Percentiles rank a stretch among this genome's conserved stretches.
These are phyloP conservation scores for Cantharis nigra DNA, from an alignment of 2,888 invertebrate species.

Conservation along the genomic window DNA sequence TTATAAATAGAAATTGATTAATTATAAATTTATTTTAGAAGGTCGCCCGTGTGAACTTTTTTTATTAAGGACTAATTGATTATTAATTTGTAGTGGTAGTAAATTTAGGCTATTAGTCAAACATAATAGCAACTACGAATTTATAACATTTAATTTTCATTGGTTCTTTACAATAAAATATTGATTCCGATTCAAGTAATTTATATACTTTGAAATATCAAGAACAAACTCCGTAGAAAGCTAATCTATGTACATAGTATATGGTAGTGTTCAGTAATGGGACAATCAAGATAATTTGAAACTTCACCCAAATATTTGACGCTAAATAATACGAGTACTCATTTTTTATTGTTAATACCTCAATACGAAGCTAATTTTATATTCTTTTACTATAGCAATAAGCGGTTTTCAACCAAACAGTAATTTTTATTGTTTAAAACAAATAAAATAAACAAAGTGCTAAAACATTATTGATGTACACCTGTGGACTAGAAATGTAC, in stretches of 20 bases:
- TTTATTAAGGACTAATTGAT: background rate
- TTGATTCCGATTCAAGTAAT: background rate
- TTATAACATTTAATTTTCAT: background rate
- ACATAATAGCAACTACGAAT: background rate
- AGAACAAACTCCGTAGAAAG: background rate
- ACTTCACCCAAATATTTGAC: no score
- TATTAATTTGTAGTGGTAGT: background rate
- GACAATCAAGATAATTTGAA: no score
- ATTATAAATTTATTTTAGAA: conserved; percentile 16
- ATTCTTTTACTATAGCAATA: no score
- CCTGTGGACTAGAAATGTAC: no score
- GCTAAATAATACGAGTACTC: no score
- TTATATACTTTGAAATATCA: background rate
- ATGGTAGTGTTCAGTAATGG: no score
- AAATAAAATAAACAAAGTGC: no score
- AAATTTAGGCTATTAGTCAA: background rate
- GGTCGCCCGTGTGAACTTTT: conserved; percentile 11
- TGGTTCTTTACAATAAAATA: background rate
- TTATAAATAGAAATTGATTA: conserved; percentile 29
- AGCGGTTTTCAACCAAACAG: no score
- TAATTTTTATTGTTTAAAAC: no score
- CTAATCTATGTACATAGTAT: background rate
- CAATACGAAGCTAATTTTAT: no score
- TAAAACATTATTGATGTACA: no score
- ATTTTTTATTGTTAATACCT: no score